Conservation (phyloP, 2,888 invertebrate genomes). For the Acheta domesticus region DNA sequence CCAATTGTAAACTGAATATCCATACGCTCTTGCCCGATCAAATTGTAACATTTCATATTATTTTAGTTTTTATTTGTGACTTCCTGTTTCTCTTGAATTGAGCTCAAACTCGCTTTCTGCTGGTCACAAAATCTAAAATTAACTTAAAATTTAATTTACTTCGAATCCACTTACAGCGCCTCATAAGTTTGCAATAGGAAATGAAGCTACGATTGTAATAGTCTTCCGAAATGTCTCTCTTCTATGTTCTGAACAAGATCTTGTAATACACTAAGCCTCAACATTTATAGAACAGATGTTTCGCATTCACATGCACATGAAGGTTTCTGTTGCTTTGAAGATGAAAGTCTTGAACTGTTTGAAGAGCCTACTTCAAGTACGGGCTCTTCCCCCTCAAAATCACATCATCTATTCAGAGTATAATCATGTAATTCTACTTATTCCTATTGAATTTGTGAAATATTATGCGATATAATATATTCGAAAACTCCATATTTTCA, state of each 20-base stretch:
- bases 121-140: background rate
- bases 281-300: background rate
- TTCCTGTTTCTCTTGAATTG: background rate
- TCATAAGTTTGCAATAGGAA: background rate
- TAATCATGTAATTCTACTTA: background rate
- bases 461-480: background rate
- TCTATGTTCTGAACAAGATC: background rate
- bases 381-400: background rate
- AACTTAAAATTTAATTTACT: background rate
- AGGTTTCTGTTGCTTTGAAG: background rate
- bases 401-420: background rate
- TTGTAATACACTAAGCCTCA: background rate
- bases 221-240: background rate
- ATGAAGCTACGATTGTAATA: background rate
- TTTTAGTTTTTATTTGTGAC: background rate
- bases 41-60: background rate
- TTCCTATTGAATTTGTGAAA: background rate
- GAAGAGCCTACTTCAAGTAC: background rate
- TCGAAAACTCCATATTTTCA: no score
- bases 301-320: background rate
- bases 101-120: background rate
- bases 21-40: background rate
- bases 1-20: background rate
- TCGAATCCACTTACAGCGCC: background rate
- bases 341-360: background rate